Base-by-base conservation (phyloP, 2,888 invertebrate genomes). In the Frankliniella fusca region DNA sequence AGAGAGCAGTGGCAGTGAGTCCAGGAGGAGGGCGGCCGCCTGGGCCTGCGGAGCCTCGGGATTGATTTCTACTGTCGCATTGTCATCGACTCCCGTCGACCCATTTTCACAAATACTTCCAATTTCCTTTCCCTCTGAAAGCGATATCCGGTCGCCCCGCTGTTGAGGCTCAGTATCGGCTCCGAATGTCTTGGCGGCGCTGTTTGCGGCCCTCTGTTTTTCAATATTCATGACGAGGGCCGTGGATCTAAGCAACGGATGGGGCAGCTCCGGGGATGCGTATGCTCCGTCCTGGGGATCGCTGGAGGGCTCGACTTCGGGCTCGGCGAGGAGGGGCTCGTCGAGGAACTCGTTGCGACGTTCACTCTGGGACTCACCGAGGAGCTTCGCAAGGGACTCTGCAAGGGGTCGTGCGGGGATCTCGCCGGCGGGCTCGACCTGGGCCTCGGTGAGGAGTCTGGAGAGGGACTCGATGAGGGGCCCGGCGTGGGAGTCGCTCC, bases 151-250 rank as follows among this genome's bases (percentile, higher is more conserved):
- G 70, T 76, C 70, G 70, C 70, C 23, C 23, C 23, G 70, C 70
- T 23, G n/a, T n/a, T 23, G 23, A 5, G 8, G 70, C 23, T 1
- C 70, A 23, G 27, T 27, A 76, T 76, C 27, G 70, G 70, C 23
- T 27, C 23, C 70, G 27, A 27, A 76, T 12, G 70, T 27, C 70
- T 27, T 76, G 70, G 70, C 70, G 23, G 27, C 61, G 61, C 61
- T 61, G 61, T 61, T 61, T 61, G 61, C 70, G 11, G 27, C 70
- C 23, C 70, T 27, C 70, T 76, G 70, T 27, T 76, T 76, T 27
- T 76, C 70, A 76, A 76, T 76, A 76, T 76, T 76, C 70, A 76
- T 76, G 70, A 76, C 70, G 23, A 76, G 70, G 27, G 70, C 70
- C 23, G 70, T 10, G 70, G 70, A 76, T 27, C 70, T 76, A 27